phyloP scores from a whole-genome alignment of 2,113 vertebrate species.

The Tiliqua scincoides region DNA sequence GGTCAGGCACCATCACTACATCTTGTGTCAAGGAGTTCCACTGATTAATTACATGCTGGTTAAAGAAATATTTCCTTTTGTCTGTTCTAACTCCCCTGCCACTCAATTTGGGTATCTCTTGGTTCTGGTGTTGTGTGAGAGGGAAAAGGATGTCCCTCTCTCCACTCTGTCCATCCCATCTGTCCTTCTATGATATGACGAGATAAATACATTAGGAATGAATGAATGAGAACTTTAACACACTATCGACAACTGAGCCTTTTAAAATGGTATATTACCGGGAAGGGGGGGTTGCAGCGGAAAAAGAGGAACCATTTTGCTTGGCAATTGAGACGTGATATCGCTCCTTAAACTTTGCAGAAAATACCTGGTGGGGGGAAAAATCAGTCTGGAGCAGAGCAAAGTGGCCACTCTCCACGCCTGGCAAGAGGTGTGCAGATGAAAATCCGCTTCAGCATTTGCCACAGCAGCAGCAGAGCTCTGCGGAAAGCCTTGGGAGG shows the following conservation, averaged over 20 bases:
- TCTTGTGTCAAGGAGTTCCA: too few species aligned
- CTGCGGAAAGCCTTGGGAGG: accelerated
- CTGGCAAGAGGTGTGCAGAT: neutral
- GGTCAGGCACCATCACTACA: too few species aligned
- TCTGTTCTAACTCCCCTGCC: too few species aligned
- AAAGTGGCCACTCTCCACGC: neutral
- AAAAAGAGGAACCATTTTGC: conserved; percentile 2
- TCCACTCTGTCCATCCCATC: too few species aligned
- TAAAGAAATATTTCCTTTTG: too few species aligned
- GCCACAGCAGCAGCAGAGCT: neutral
- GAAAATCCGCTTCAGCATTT: neutral
- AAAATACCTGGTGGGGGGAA: neutral
- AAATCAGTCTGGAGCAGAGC: neutral
- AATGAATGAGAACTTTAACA: conserved; percentile 1
- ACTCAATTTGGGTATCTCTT: too few species aligned
- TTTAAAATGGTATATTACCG: conserved; percentile 4
- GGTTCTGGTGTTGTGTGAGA: too few species aligned
- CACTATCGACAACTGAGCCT: neutral
- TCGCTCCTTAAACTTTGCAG: neutral
- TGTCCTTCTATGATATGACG: too few species aligned
- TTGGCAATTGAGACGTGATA: neutral
- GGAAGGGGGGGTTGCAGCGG: neutral
- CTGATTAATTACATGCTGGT: too few species aligned
- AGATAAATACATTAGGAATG: neutral
- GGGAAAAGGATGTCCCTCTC: too few species aligned